Conservation (phyloP, 2,888 invertebrate genomes). For the Prosapia bicincta region DNA sequence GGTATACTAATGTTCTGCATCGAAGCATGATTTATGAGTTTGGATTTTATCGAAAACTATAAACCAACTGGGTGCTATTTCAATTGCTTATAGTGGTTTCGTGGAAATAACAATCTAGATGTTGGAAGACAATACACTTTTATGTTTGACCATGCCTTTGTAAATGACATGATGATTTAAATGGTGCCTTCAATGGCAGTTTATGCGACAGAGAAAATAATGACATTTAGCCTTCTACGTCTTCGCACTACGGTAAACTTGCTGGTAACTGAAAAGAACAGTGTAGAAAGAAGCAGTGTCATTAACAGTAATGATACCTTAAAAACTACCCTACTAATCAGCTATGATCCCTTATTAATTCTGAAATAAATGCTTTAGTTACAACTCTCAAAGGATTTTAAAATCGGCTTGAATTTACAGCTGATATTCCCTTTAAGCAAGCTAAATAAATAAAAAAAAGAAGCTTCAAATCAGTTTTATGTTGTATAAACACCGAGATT, state of each 20-base stretch:
- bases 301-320: too few species aligned
- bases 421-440: too few species aligned
- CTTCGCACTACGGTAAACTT: background rate
- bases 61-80: background rate
- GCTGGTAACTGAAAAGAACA: conserved; percentile 28
- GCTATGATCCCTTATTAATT: too few species aligned
- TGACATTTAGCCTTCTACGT: background rate
- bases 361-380: too few species aligned
- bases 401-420: too few species aligned
- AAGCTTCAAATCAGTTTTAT: too few species aligned
- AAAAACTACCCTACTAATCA: too few species aligned
- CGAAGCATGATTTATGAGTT: background rate
- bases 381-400: too few species aligned
- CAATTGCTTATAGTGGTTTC: background rate
- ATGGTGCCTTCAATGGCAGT: conserved; percentile 16
- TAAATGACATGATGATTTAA: conserved; percentile 31
- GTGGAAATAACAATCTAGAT: conserved; percentile 32
- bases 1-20: background rate
- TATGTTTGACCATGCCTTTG: background rate
- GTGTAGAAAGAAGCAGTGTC: too few species aligned
- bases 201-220: background rate
- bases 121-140: background rate
- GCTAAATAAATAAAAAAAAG: too few species aligned
- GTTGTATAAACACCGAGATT: too few species aligned
- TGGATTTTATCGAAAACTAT: background rate